phyloP scores from a whole-genome alignment of 2,113 vertebrate species.

The Odocoileus virginianus region DNA sequence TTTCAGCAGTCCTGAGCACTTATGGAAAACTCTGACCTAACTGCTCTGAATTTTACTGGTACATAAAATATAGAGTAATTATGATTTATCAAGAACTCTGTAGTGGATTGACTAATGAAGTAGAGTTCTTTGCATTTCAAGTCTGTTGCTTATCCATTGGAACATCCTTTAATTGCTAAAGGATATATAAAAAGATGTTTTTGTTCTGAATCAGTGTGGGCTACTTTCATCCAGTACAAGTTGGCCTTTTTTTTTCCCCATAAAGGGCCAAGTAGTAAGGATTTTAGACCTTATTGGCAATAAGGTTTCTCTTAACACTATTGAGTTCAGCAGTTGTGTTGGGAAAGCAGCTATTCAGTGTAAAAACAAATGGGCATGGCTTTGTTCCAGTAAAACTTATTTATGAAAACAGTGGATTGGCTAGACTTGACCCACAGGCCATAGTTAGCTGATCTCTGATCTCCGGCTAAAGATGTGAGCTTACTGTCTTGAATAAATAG shows the following conservation, averaged over 20 bases:
- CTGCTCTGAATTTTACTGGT: conserved; percentile 2
- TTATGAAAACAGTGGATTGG: neutral
- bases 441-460: neutral
- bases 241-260: neutral
- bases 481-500: neutral
- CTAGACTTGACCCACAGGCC: neutral
- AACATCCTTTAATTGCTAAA: neutral
- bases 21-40: neutral
- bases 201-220: neutral
- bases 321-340: neutral
- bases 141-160: neutral
- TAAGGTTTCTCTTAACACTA: neutral
- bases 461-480: neutral
- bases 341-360: neutral
- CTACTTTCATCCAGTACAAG: neutral
- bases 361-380: neutral
- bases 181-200: neutral
- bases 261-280: neutral
- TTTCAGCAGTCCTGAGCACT: neutral
- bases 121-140: conserved; percentile 1
- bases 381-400: neutral
- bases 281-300: neutral
- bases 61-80: neutral
- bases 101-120: neutral
- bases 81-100: neutral